Evolutionary conservation across 2,797 vertebrate species (phyloP).

Genomic region (Macrochelys suwanniensis): DNA sequence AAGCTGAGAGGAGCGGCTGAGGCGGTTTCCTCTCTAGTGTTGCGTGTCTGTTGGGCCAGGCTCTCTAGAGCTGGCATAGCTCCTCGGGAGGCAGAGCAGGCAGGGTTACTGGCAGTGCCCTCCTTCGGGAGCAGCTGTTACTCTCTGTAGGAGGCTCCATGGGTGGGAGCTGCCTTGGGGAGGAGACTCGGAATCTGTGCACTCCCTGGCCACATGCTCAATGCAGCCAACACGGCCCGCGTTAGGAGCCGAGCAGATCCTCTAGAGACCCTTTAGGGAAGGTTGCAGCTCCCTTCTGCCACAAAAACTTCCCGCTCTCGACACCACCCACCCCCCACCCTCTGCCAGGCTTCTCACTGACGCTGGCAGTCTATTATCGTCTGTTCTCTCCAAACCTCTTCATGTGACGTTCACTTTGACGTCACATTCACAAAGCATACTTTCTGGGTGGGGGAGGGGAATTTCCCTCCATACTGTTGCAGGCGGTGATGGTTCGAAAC

Average conservation of each 20-base stretch:
- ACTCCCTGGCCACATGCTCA: not conserved
- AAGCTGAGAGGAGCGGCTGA: not conserved
- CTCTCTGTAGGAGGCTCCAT: not conserved
- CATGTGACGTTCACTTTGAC: not conserved
- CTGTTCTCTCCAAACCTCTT: not conserved
- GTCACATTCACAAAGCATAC: not conserved
- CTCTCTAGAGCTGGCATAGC: not conserved
- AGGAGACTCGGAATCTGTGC: not conserved
- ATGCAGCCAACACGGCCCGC: accelerated
- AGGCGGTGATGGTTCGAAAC: not conserved
- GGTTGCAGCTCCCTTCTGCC: not conserved
- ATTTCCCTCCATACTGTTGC: slow-evolving; percentile 45
- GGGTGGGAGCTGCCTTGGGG: not conserved
- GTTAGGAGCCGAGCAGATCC: not conserved
- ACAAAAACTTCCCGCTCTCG: not conserved
- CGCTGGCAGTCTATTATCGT: too few species aligned
- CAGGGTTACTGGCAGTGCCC: too few species aligned
- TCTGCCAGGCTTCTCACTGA: too few species aligned
- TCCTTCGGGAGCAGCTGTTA: not conserved
- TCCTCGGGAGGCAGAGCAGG: too few species aligned
- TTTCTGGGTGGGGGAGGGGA: slow-evolving; percentile 18
- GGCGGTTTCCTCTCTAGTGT: too few species aligned
- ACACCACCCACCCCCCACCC: too few species aligned
- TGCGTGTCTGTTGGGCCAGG: not conserved
- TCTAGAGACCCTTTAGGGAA: accelerated